Evolutionary conservation across 1,140 invertebrate species (phyloP).

Genomic region (Rhopalosiphum maidis): DNA sequence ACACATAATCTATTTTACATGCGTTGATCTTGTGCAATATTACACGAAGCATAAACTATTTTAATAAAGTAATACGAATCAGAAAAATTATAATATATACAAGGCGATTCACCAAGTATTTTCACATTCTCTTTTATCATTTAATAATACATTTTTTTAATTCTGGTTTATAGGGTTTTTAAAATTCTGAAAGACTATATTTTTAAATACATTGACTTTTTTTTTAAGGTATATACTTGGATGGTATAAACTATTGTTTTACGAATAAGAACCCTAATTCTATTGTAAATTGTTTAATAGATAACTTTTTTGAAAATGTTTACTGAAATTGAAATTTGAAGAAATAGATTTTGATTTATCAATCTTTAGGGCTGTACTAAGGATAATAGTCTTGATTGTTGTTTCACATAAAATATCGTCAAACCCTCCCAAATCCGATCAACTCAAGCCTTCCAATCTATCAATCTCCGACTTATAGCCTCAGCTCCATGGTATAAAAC

Average conservation of each 20-base stretch:
- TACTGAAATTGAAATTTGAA: background rate
- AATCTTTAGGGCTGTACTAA: background rate
- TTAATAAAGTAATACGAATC: background rate
- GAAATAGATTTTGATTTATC: background rate
- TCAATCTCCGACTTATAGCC: too few species aligned
- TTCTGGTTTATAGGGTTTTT: too few species aligned
- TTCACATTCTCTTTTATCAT: background rate
- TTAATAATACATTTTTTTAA: background rate
- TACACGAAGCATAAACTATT: background rate
- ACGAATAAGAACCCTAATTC: background rate
- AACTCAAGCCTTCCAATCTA: too few species aligned
- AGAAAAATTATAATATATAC: background rate
- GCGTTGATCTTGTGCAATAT: background rate
- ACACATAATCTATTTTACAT: background rate
- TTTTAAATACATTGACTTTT: too few species aligned
- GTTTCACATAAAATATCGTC: too few species aligned
- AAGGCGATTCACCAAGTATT: background rate
- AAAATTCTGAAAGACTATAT: background rate
- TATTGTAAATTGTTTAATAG: too few species aligned
- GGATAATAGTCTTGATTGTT: too few species aligned
- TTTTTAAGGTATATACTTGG: background rate
- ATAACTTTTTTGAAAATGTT: background rate
- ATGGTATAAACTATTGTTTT: background rate
- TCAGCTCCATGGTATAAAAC: too few species aligned
- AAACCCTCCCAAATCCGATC: too few species aligned